Evolutionary conservation across 2,888 invertebrate species (phyloP), one percentile per base, ranked within the genome.

Genomic region (Drosophila greeni): DNA sequence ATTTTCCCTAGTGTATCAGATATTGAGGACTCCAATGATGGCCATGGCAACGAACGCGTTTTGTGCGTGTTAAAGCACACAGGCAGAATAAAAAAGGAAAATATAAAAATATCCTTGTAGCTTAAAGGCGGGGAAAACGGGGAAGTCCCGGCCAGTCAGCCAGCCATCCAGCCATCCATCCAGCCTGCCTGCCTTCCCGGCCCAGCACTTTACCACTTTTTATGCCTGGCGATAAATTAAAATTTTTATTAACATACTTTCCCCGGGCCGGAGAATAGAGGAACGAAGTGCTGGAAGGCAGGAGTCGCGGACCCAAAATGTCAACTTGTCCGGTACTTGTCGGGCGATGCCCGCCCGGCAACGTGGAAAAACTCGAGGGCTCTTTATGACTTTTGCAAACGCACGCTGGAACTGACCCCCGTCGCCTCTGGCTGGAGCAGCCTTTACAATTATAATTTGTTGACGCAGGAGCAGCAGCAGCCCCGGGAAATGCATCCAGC

Each of bases 211-310:
- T 66, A 70, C 58, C 66, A 74, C 48, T 66, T 74, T 79, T 79
- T 68, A 74, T 74, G 72, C 64, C 59, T 47, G 61, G 66, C 66
- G 49, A 79, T 77, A 77, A 77, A 82, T 77, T 77, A 74, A 79
- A 79, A 79, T 62, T 77, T 73, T 76, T 76, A 81, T 76, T 81
- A 76, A 75, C 82, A 77, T 80, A 70, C 70, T 76, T 76, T 74
- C 69, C 47, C 31, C 48, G 52, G 47, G 47, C 37, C n/a, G 34
- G 31, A 47, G 18, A 47, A 37, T 37, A 37, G 54, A 39, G 43
- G 12, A 5, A 33, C 16, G 29, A 37, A 34, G 5, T n/a, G n/a
- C 33, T 11, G 18, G 43, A 33, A 42, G 33, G 48, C 59, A 34
- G 53, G 48, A 37, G 16, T 56, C 49, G 56, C 55, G 53, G 40